Evolutionary conservation across 2,888 invertebrate genomes (phyloP), one percentile per base, ranked within the genome.

Genomic region (Andrena praecox): DNA sequence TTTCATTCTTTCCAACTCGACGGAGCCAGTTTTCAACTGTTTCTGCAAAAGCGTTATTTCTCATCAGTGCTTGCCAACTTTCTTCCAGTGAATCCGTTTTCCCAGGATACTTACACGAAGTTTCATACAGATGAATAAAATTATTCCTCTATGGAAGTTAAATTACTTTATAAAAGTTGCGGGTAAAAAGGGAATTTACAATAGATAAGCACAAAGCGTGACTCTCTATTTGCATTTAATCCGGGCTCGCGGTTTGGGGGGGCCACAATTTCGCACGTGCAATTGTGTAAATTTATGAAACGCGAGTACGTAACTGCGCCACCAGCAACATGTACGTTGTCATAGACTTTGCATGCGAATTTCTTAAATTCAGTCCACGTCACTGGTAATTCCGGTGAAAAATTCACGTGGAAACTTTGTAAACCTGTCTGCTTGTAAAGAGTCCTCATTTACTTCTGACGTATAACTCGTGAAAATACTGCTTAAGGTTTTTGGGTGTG

Each of bases 81-180:
- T 74, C 77, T 76, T 60, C 73, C 48, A 16, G 24, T 33, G 66
- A 80, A 79, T 75, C 82, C 72, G 73, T 86, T 85, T 77, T 77
- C 77, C 67, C 78, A 48, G 66, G 73, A 73, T 82, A 85, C 87
- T 84, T 87, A 75, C 31, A 69, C 33, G 76, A 82, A 85, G 80
- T 83, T 86, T 86, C 80, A 78, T 84, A 87, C 74, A 86, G 88
- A 88, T 88, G 87, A 87, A 87, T 88, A 85, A 87, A 88, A 88
- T 88, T 86, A 87, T 87, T 88, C 83, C 80, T 80, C 77, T 85
- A 86, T 83, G 75, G 83, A 88, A 88, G 87, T 88, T 88, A 87
- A 88, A 88, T 88, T 88, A 82, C 88, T 87, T 88, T 68, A 73
- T 69, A 78, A 80, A 84, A 88, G 85, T 88, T 84, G 4, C 54